Evolutionary conservation across 2,113 vertebrate species (phyloP), one percentile per base, ranked within the genome.

Genomic region (Lucifuga dentata): DNA sequence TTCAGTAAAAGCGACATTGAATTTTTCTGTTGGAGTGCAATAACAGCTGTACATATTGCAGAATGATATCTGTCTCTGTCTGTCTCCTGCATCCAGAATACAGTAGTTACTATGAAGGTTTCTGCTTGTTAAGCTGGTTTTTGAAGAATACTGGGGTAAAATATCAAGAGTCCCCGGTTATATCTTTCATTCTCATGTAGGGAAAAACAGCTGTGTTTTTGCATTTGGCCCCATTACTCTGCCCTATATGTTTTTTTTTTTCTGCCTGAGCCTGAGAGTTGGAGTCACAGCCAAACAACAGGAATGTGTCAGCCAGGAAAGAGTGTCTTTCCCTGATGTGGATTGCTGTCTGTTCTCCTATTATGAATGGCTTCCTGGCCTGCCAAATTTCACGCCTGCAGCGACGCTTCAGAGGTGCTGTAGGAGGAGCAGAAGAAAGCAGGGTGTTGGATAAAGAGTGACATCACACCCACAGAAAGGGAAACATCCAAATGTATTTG

Each of bases 191-290:
- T 61, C 60, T 55, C 26, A 68, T 35, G 40, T 51, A 45, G 53
- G 70, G 29, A 4, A 11, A 23, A 71, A 83, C 83, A 85, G 80
- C 78, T 89, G 88, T 78, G 75, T 65, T 75, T 86, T 74, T 60
- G 61, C 68, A 73, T 62, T 77, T 43, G 49, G 57, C 49, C 32
- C 48, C 29, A 11, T 50, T 66, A 63, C 70, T 78, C 56, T 77
- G 60, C 72, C 62, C 50, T 51, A 39, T 57, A 32, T 51, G 48
- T 76, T 79, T 81, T 43, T 50, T n/a, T n/a, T n/a, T n/a, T n/a
- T n/a, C 52, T 38, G 68, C 66, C 61, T 53, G 43, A 69, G 68
- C 45, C 36, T 55, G 73, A 50, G 38, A 40, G 48, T 33, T 33
- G 26, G 36, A 81, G 56, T 39, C 53, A 44, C 44, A 44, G 56